Evolutionary conservation across 2,888 invertebrate genomes (phyloP).

Genomic region (Apocheima hispidaria): DNA sequence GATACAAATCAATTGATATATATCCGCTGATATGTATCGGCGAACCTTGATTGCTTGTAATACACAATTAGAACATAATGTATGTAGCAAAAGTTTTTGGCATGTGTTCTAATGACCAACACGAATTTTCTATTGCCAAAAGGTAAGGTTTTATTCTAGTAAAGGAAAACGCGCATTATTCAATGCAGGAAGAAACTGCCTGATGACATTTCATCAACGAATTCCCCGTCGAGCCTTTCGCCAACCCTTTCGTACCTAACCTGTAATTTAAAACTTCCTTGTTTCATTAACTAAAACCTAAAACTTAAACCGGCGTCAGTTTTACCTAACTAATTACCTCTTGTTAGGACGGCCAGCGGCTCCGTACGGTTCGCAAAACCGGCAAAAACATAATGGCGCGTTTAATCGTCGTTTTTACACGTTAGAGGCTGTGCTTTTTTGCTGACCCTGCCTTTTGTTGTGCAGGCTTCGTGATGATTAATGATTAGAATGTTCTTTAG

Average conservation of each 20-base stretch:
- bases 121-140: too few species aligned
- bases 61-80: too few species aligned
- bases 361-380: constrained; percentile 21
- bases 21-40: too few species aligned
- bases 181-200: too few species aligned
- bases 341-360: constrained; percentile 15
- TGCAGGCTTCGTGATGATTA: constrained; percentile 10
- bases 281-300: constrained; percentile 20
- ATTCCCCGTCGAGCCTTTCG: too few species aligned
- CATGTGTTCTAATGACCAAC: too few species aligned
- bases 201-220: too few species aligned
- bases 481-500: constrained; percentile 14
- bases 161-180: too few species aligned
- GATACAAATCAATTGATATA: too few species aligned
- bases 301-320: constrained; percentile 13
- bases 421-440: constrained; percentile 53
- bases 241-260: background rate
- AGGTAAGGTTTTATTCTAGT: too few species aligned
- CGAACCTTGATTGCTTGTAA: too few species aligned
- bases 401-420: constrained; percentile 61
- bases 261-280: background rate
- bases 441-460: constrained; percentile 35
- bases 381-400: constrained; percentile 40
- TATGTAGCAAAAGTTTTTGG: too few species aligned
- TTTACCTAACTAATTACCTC: constrained; percentile 22